Base-by-base conservation (phyloP, 2,797 vertebrate species). In the Myotis daubentonii region DNA sequence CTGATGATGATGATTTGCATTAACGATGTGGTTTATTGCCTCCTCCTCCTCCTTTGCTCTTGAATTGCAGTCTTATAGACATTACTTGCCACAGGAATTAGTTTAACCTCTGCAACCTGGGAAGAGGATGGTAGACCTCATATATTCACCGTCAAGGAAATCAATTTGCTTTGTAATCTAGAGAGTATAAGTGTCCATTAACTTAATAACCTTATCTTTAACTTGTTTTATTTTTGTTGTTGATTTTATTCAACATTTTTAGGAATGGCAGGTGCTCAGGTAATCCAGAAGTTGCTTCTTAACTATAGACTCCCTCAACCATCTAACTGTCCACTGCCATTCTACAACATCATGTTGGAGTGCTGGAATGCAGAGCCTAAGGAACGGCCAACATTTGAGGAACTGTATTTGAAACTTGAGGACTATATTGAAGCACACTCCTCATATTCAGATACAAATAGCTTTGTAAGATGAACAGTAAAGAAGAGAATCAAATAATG, bases 261-360 rank as follows among this genome's bases (percentile, higher is more conserved):
- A 99, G 99, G 98, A 87, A 96, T 99, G 98, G 87, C 98, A 0
- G 99, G 99, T 97, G 87, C 97, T 65, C 98, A 99, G 97, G 99
- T 99, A 95, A 96, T 99, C 22, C 99, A 99, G 79, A 95, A 75
- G 96, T 16, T 99, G 87, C 91, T 98, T 6, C 93, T 75, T 7
- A 99, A 99, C 28, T 99, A 99, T 98, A 98, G 99, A 93, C 99
- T 99, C 80, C 70, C 98, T 0, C 97, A 97, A 51, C 99, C 99
- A 0, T 1, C 89, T 0, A 95, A 72, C 8, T 99, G 99, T 86
- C 99, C 99, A 0, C 91, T 25, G 0, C 60, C 95, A 0, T 66
- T 99, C 82, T 99, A 99, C 11, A 94, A 97, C 28, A 99, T 99
- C 83, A 99, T 99, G 99, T 15, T 65, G 36, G 97, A 98, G 6